phyloP scores from a whole-genome alignment of 2,888 invertebrate genomes.

The Chirona hameri region DNA sequence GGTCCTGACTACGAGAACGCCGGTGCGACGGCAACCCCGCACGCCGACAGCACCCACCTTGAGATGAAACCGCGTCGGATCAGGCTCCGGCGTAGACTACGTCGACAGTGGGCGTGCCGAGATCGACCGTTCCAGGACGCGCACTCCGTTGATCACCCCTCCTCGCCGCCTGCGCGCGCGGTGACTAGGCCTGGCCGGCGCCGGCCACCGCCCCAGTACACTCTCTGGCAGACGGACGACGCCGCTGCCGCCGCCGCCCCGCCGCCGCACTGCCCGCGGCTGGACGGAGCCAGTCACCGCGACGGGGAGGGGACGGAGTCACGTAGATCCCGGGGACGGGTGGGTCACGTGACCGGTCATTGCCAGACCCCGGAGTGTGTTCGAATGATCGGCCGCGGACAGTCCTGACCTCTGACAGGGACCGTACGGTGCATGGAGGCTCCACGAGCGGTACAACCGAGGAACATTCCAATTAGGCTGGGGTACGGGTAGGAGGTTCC shows the following conservation, averaged over 20 bases:
- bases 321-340: no score
- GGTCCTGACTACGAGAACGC: neutral
- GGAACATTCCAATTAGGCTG: neutral
- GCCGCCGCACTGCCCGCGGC: neutral
- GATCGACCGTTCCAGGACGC: neutral
- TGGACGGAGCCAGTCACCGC: neutral
- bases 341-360: no score
- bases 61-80: neutral
- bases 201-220: slow-evolving; percentile 11
- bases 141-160: neutral
- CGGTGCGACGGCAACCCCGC: no score
- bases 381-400: neutral
- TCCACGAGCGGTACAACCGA: neutral
- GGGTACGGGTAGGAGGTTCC: neutral
- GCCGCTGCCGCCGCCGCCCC: neutral
- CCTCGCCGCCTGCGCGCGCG: neutral
- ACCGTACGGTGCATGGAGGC: neutral
- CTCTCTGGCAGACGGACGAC: neutral
- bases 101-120: neutral
- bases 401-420: neutral
- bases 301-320: neutral
- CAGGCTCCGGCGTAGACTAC: neutral
- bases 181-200: neutral
- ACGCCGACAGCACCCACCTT: neutral
- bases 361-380: neutral